These are phyloP conservation scores for Aleiodes leptofemur DNA, from an alignment of 2,888 invertebrate species.

Conservation along the genomic window DNA sequence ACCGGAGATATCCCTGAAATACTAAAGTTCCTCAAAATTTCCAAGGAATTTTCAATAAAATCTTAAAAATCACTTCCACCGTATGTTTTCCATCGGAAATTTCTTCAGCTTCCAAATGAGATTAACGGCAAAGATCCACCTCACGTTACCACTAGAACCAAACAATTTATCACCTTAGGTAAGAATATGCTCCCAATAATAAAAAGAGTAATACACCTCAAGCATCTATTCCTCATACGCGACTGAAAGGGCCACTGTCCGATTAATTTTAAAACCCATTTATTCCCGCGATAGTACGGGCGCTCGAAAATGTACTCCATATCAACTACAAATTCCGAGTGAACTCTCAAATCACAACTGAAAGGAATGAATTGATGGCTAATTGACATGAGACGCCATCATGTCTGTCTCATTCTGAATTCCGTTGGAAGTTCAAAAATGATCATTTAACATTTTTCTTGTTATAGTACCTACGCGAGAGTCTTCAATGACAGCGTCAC, in stretches of 20 bases:
- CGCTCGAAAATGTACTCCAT: constrained; percentile 4
- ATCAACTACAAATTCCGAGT: neutral
- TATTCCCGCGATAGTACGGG: constrained; percentile 1
- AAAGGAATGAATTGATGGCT: no score
- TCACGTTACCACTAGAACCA: neutral
- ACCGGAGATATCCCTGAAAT: no score
- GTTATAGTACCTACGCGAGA: no score
- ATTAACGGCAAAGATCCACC: neutral
- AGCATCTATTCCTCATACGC: neutral
- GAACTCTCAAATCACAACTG: neutral
- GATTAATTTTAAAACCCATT: neutral
- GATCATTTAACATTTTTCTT: neutral
- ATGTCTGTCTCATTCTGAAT: neutral
- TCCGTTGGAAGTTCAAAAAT: neutral
- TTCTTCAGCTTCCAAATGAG: neutral
- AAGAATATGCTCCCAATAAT: constrained; percentile 21
- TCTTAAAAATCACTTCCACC: no score
- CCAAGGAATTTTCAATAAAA: no score
- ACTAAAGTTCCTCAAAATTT: no score
- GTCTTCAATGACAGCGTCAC: no score
- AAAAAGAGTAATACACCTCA: neutral
- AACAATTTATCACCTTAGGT: constrained; percentile 27
- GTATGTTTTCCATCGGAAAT: no score
- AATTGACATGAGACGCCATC: no score
- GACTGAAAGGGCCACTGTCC: constrained; percentile 40